Evolutionary conservation across 2,888 invertebrate genomes (phyloP), one percentile per base, ranked within the genome.

Genomic region (Neoascia interrupta): DNA sequence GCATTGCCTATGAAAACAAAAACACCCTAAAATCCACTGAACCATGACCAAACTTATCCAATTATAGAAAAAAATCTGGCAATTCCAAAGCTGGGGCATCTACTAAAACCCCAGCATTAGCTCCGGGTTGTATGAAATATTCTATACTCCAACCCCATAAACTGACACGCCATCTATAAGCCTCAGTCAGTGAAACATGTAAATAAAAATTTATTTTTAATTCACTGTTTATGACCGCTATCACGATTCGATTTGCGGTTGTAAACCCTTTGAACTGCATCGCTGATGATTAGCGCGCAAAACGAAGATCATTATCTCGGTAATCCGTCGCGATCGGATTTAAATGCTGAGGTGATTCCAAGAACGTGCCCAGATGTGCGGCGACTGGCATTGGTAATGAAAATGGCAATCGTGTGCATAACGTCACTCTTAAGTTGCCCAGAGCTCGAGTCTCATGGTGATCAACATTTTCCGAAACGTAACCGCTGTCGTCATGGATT

Each of bases 211-310:
- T 47, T 63, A 72, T 64, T 53, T 64, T 53, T 58, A 58, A 70
- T 21, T 23, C 15, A 45, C 19, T 19, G 26, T 53, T 63, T 43
- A 56, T 69, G 63, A 49, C 28, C 26, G 34, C 72, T 72, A 72
- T 79, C 72, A 54, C 72, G 49, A 49, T 66, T 72, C 61, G 51
- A 60, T 68, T 72, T 72, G 72, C 47, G 39, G 36, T 34, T 66
- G 47, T 47, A 60, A 54, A 72, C 66, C 73, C 73, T 79, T 66
- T 79, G 73, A 73, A 72, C 72, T 66, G 79, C 66, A 61, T 53
- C 43, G 26, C 8, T 21, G 34, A 1, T 34, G 43, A 19, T 23
- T 4, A 69, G 21, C 10, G 51, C 11, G 45, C 13, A 39, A 19
- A 34, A 28, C 15, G 31, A 16, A 49, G 79, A 79, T 79, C 51